A percentile compares a stretch with the other conserved stretches of the same genome.
phyloP scores from a whole-genome alignment of 2,888 invertebrate genomes.

The Spatulosminthurus flaviceps region DNA sequence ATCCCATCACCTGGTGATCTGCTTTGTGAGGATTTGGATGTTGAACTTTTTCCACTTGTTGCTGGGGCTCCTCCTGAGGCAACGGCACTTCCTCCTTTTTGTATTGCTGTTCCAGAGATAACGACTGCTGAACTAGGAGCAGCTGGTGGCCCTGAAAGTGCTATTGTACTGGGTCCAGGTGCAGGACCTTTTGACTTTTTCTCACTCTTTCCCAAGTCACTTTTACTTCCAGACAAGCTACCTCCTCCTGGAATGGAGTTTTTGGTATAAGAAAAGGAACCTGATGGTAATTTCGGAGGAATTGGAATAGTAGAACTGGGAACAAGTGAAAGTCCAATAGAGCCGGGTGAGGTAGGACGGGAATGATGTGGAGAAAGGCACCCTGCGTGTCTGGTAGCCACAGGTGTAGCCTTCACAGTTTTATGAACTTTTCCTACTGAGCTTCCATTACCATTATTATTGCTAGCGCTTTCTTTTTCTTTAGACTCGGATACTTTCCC shows the following conservation, averaged over 20 bases:
- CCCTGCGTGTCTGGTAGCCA: constrained; percentile 60
- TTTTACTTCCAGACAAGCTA: neutral
- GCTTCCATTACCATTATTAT: too few relatives aligned
- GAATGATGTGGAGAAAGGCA: constrained; percentile 62
- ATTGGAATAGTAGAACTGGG: constrained; percentile 26
- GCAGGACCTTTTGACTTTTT: neutral
- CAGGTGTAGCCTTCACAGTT: constrained; percentile 58
- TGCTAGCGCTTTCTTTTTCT: neutral
- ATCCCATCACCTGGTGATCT: constrained; percentile 29
- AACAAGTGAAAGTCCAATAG: neutral
- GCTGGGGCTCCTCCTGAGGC: too few relatives aligned
- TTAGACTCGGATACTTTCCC: constrained; percentile 15
- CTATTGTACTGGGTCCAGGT: too few relatives aligned
- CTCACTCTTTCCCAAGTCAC: neutral
- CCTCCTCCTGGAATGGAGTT: neutral
- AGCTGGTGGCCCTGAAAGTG: too few relatives aligned
- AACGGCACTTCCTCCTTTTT: too few relatives aligned
- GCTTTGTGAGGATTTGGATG: too few relatives aligned
- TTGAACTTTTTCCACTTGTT: constrained; percentile 23
- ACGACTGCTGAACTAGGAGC: too few relatives aligned
- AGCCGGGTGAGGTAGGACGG: constrained; percentile 57
- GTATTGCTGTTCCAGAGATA: too few relatives aligned
- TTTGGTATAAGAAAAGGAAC: neutral
- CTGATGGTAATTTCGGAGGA: constrained; percentile 41
- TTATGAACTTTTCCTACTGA: constrained; percentile 46